A percentile compares a stretch with the other conserved stretches of the same genome.
These are phyloP conservation scores for Phortica okadai DNA, from an alignment of 2,888 invertebrate species.

Conservation along the genomic window DNA sequence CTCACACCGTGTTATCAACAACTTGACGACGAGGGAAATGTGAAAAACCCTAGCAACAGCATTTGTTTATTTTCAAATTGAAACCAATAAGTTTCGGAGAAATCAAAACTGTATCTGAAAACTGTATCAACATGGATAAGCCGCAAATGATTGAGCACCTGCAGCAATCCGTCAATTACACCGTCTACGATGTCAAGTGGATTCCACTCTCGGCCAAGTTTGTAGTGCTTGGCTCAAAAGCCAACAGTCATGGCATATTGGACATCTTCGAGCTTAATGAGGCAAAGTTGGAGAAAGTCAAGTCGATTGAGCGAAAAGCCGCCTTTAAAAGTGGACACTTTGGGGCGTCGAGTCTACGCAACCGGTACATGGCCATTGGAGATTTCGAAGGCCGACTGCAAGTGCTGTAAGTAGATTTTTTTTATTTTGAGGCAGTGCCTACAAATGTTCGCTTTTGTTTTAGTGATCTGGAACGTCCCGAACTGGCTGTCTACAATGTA, in stretches of 20 bases:
- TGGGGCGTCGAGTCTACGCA: slow-evolving; percentile 89
- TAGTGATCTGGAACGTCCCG: slow-evolving; percentile 88
- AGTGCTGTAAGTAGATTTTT: slow-evolving; percentile 82
- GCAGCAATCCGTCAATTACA: slow-evolving; percentile 88
- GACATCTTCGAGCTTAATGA: slow-evolving; percentile 88
- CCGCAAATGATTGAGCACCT: slow-evolving; percentile 94
- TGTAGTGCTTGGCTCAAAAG: slow-evolving; percentile 89
- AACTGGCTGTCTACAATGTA: slow-evolving; percentile 86
- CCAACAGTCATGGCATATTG: slow-evolving; percentile 90
- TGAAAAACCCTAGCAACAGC: slow-evolving; percentile 1
- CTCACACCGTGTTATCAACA: too few relatives aligned
- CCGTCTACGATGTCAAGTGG: slow-evolving; percentile 96
- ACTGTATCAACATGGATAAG: slow-evolving; percentile 80
- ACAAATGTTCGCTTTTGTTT: slow-evolving; percentile 32
- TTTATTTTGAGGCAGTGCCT: not conserved
- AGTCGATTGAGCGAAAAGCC: slow-evolving; percentile 87
- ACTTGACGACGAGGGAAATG: too few relatives aligned
- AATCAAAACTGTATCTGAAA: slow-evolving; percentile 4
- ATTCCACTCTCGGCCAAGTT: slow-evolving; percentile 96
- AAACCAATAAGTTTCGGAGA: too few relatives aligned
- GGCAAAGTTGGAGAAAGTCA: slow-evolving; percentile 83
- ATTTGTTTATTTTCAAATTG: slow-evolving; percentile 4
- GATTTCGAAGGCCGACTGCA: slow-evolving; percentile 91
- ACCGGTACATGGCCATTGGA: slow-evolving; percentile 91
- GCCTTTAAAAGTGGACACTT: slow-evolving; percentile 96